Evolutionary conservation across 1,140 invertebrate species (phyloP).

Genomic region (Nebria ingens): DNA sequence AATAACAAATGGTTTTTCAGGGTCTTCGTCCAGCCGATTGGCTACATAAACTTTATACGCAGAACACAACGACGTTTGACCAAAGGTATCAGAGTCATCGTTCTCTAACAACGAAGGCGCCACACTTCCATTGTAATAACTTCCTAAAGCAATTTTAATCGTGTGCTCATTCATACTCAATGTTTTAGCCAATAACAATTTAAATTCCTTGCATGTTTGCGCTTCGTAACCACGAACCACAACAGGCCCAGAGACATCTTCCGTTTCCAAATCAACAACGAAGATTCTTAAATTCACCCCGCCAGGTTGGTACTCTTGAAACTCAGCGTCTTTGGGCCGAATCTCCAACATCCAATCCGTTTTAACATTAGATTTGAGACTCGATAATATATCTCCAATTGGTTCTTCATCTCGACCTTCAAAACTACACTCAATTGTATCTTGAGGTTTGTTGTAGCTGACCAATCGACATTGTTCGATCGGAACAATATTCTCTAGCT

Average conservation of each 20-base stretch:
- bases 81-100: constrained; percentile 34
- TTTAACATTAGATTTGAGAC: constrained; percentile 31
- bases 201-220: constrained; percentile 50
- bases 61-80: constrained; percentile 38
- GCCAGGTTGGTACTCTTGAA: constrained; percentile 52
- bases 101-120: constrained; percentile 39
- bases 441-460: constrained; percentile 54
- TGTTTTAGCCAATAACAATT: constrained; percentile 41
- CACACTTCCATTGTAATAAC: constrained; percentile 31
- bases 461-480: constrained; percentile 62
- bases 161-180: constrained; percentile 37
- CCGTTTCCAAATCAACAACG: constrained; percentile 47
- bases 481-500: constrained; percentile 46
- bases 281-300: constrained; percentile 56
- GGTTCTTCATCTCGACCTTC: constrained; percentile 46
- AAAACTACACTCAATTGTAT: constrained; percentile 61
- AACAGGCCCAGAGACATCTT: constrained; percentile 51
- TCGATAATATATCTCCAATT: constrained; percentile 40
- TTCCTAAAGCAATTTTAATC: constrained; percentile 42
- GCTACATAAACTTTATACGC: constrained; percentile 42
- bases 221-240: constrained; percentile 46
- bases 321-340: constrained; percentile 37
- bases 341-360: constrained; percentile 61
- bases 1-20: constrained; percentile 27
- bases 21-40: constrained; percentile 25